Evolutionary conservation across 2,888 invertebrate species (phyloP).

Genomic region (Drosophila melanosoma): DNA sequence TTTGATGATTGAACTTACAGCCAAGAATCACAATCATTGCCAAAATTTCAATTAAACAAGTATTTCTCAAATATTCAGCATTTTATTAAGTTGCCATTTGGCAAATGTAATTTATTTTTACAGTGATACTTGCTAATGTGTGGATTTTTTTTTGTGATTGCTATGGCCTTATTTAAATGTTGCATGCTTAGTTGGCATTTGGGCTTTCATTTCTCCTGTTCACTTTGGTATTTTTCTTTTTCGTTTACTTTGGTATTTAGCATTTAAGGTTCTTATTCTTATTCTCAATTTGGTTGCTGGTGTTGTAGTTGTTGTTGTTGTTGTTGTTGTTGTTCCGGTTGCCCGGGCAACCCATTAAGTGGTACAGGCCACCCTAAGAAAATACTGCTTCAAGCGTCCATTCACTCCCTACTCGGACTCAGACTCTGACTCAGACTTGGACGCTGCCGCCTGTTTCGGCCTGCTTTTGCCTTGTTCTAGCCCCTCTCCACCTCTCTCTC

Average conservation of each 20-base stretch:
- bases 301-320: background rate
- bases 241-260: conserved; percentile 41
- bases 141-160: conserved; percentile 30
- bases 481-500: background rate
- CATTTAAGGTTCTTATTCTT: conserved; percentile 29
- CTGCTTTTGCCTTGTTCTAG: background rate
- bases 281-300: conserved; percentile 7
- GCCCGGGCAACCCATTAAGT: conserved; percentile 55
- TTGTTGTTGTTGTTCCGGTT: conserved; percentile 48
- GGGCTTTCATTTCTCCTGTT: background rate
- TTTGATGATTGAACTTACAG: too few species aligned
- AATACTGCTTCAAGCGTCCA: conserved; percentile 3
- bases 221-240: background rate
- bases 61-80: background rate
- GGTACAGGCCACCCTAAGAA: conserved; percentile 23
- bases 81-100: background rate
- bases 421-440: too few species aligned
- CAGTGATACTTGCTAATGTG: background rate
- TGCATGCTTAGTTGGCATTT: conserved; percentile 29
- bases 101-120: background rate
- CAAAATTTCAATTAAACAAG: background rate
- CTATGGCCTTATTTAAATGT: conserved; percentile 8
- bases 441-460: background rate
- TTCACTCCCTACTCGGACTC: background rate
- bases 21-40: background rate